A percentile compares a stretch with the other conserved stretches of the same genome.
phyloP scores from a whole-genome alignment of 2,113 vertebrate genomes.

The Desmodus rotundus region DNA sequence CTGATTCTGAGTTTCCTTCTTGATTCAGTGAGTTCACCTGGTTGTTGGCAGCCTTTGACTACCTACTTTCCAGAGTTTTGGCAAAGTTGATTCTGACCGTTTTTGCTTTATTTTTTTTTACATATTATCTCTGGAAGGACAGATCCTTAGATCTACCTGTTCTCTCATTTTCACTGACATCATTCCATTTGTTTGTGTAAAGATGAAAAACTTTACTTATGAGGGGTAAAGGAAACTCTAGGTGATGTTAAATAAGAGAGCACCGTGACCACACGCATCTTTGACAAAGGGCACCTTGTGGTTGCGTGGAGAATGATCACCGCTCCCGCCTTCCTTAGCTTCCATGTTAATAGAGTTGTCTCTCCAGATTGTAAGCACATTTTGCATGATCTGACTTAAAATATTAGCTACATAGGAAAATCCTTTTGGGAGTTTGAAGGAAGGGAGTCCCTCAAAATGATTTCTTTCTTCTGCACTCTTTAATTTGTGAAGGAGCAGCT shows the following conservation, averaged over 20 bases:
- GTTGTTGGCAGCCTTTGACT: constrained; percentile 5
- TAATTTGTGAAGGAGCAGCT: not conserved
- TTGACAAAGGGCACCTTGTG: not conserved
- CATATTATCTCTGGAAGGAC: not conserved
- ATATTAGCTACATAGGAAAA: not conserved
- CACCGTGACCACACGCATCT: not conserved
- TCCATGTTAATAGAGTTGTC: constrained; percentile 18
- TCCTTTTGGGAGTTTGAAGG: not conserved
- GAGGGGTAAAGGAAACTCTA: not conserved
- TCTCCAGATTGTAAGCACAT: constrained; percentile 8
- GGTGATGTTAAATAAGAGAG: constrained; percentile 16
- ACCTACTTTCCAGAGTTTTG: not conserved
- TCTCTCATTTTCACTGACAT: not conserved
- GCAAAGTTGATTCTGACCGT: constrained; percentile 24
- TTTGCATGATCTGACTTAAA: not conserved
- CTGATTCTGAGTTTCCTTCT: not conserved
- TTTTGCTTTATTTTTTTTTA: not conserved
- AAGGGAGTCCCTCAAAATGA: not conserved
- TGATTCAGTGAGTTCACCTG: not conserved
- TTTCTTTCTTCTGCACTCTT: not conserved
- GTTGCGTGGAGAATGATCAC: not conserved
- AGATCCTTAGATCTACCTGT: not conserved
- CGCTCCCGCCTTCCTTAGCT: not conserved
- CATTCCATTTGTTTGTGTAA: not conserved
- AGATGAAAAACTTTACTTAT: constrained; percentile 25